Evolutionary conservation across 2,797 vertebrate species (phyloP).

Genomic region (Bradypus variegatus): DNA sequence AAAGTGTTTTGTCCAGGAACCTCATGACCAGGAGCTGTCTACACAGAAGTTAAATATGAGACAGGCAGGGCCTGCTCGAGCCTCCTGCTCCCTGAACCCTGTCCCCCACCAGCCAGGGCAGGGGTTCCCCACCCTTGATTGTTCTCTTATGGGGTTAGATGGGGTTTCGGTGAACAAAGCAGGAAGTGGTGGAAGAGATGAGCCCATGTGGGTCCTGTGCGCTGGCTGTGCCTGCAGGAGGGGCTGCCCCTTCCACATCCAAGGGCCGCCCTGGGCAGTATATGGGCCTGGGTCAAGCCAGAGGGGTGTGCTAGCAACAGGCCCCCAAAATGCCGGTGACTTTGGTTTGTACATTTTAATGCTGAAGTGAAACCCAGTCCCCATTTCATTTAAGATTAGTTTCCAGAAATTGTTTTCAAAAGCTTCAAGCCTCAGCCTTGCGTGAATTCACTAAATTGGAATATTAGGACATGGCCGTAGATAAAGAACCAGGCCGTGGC

Average conservation of each 20-base stretch:
- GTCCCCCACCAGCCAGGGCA: too few species aligned
- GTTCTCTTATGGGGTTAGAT: background rate
- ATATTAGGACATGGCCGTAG: too few species aligned
- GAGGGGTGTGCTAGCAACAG: fast-evolving
- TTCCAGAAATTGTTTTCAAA: background rate
- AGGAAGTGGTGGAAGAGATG: background rate
- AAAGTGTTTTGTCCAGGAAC: background rate
- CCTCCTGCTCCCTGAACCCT: background rate
- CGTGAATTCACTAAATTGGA: background rate
- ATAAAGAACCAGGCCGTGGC: fast-evolving
- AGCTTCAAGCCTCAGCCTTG: too few species aligned
- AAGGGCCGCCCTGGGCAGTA: fast-evolving
- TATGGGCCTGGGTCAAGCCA: background rate
- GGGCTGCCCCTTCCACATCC: background rate
- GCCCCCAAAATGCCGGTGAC: background rate
- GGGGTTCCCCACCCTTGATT: background rate
- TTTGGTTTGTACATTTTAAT: background rate
- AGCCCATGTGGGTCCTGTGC: too few species aligned
- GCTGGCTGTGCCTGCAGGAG: background rate
- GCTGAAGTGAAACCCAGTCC: background rate
- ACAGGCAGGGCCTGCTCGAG: background rate
- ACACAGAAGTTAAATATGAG: background rate
- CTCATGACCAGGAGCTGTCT: constrained; percentile 53
- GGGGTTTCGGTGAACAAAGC: fast-evolving
- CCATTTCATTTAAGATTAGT: background rate